phyloP scores from a whole-genome alignment of 2,113 vertebrate genomes.

The Percina caprodes region DNA sequence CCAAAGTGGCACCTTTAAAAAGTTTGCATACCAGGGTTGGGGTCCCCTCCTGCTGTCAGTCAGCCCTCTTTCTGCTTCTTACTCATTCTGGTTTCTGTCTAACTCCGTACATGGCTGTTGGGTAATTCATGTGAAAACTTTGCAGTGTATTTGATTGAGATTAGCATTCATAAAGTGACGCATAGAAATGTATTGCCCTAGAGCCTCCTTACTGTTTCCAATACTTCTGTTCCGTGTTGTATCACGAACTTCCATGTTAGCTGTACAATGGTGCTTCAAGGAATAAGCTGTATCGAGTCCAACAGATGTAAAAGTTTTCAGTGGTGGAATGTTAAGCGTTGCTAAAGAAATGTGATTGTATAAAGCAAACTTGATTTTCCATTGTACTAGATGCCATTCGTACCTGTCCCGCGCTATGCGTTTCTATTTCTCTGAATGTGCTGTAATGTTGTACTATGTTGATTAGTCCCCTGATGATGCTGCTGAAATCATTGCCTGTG shows the following conservation, averaged over 20 bases:
- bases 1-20: slow-evolving; percentile 60
- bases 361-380: slow-evolving; percentile 73
- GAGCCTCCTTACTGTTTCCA: slow-evolving; percentile 67
- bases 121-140: slow-evolving; percentile 59
- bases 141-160: slow-evolving; percentile 75
- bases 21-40: slow-evolving; percentile 71
- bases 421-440: slow-evolving; percentile 77
- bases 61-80: slow-evolving; percentile 61
- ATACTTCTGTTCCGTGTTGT: slow-evolving; percentile 57
- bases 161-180: slow-evolving; percentile 71
- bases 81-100: slow-evolving; percentile 43
- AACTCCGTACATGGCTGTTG: slow-evolving; percentile 56
- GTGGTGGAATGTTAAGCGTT: slow-evolving; percentile 75
- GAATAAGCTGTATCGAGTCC: slow-evolving; percentile 57
- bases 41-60: slow-evolving; percentile 72
- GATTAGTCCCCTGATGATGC: slow-evolving; percentile 75
- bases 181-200: slow-evolving; percentile 75
- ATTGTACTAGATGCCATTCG: slow-evolving; percentile 56
- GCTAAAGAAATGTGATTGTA: slow-evolving; percentile 79
- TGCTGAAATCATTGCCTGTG: slow-evolving; percentile 79
- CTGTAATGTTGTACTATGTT: slow-evolving; percentile 62
- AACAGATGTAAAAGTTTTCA: slow-evolving; percentile 56
- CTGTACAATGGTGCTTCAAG: slow-evolving; percentile 73
- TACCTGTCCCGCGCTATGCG: slow-evolving; percentile 60
- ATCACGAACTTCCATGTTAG: slow-evolving; percentile 58